Evolutionary conservation across 1,140 invertebrate genomes (phyloP), one percentile per base, ranked within the genome.

Genomic region (Ceratoteleas bidentatus): DNA sequence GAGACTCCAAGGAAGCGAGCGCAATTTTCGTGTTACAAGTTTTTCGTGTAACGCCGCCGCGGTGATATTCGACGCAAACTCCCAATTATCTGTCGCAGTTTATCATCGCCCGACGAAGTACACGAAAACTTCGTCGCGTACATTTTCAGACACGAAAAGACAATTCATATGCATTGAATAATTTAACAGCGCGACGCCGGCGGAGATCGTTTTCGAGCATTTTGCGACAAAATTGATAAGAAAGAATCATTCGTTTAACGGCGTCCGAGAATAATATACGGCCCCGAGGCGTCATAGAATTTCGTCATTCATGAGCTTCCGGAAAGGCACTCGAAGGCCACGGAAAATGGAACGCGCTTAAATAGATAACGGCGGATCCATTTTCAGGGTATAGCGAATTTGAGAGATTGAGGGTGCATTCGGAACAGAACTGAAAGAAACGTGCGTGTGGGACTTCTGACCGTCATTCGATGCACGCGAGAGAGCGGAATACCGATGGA

Each of bases 261-360:
- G 57, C 33, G 69, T 56, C 52, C 14, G 8, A 52, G 57, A 73
- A 80, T 79, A 66, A 79, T 72, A 33, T 60, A 79, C 52, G 47
- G 47, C 56, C 76, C 54, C 38, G 49, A 50, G 68, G 68, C 34
- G 62, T 68, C 56, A 33, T 56, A 32, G 34, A 68, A 50, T 81
- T 81, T 70, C 47, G 78, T 75, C 78, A 75, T 81, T 81, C 78
- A 73, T 80, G 76, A 78, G 66, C 52, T 72, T 47, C 38, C 75
- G 32, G 43, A 57, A 66, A 72, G 70, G 61, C 66, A 65, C 49
- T 6, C 15, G 47, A 66, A 74, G 65, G 74, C 74, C 65, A 64
- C 43, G 24, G 77, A 81, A 69, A 81, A 80, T 75, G 53, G 65
- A 65, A 61, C 58, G 62, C 66, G 66, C 79, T 76, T 81, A 81